A percentile compares a stretch with the other conserved stretches of the same genome.
Conservation (phyloP, 2,888 invertebrate species). For the Agriopis leucophaearia region DNA sequence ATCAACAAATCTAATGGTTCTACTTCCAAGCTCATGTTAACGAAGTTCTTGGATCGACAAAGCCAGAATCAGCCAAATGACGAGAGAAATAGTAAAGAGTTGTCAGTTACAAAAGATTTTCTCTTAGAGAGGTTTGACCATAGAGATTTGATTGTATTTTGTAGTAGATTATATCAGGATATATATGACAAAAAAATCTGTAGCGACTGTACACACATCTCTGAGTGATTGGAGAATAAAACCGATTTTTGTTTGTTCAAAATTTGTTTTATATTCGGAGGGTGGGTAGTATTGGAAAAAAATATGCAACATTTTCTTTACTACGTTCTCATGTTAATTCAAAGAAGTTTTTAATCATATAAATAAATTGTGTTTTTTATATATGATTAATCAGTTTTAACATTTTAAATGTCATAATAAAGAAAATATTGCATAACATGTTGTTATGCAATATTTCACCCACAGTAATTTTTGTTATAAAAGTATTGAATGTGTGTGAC, state of each 20-base stretch:
- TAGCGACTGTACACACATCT: conserved; percentile 30
- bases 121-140: conserved; percentile 61
- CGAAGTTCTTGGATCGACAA: conserved; percentile 54
- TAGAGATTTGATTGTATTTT: conserved; percentile 66
- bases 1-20: conserved; percentile 55
- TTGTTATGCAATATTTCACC: too few relatives aligned
- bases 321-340: background rate
- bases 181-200: conserved; percentile 55
- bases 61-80: conserved; percentile 43
- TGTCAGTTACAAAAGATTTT: conserved; percentile 62
- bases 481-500: too few relatives aligned
- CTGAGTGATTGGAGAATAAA: background rate
- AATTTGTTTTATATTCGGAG: background rate
- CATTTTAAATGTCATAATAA: too few relatives aligned
- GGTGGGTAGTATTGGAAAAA: background rate
- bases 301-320: background rate
- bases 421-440: too few relatives aligned
- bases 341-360: too few relatives aligned
- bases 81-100: conserved; percentile 46
- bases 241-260: background rate
- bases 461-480: too few relatives aligned
- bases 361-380: too few relatives aligned
- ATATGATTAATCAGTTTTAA: too few relatives aligned
- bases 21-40: conserved; percentile 52
- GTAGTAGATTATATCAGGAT: conserved; percentile 66